Evolutionary conservation across 2,888 invertebrate genomes (phyloP).

Genomic region (Hypsopygia costalis): DNA sequence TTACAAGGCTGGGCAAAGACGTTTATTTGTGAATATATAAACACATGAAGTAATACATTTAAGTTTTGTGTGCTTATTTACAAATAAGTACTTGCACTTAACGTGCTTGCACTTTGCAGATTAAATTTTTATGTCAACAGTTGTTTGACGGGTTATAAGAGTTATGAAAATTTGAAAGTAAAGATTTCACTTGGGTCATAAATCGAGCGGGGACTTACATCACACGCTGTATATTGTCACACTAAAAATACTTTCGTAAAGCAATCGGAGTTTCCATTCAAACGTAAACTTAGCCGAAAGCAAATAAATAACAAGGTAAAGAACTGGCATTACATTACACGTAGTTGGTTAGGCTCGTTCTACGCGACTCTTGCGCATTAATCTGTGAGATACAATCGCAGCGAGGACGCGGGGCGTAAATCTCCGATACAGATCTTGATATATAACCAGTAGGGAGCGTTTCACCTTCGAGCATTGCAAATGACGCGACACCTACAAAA

Average conservation of each 20-base stretch:
- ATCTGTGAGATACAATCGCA: slow-evolving; percentile 70
- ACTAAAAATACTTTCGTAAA: slow-evolving; percentile 14
- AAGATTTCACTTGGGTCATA: too few species aligned
- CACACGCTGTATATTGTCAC: slow-evolving; percentile 8
- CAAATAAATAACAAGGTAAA: slow-evolving; percentile 42
- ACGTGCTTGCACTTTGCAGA: too few species aligned
- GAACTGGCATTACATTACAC: slow-evolving; percentile 50
- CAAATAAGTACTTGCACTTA: too few species aligned
- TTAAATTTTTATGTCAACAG: too few species aligned
- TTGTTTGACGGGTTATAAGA: too few species aligned
- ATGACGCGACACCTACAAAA: slow-evolving; percentile 26
- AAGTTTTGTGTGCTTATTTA: too few species aligned
- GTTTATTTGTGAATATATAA: too few species aligned
- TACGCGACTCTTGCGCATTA: slow-evolving; percentile 58
- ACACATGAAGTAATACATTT: too few species aligned
- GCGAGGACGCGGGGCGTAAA: slow-evolving; percentile 55
- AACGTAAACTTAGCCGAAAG: slow-evolving; percentile 21
- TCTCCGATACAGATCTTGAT: slow-evolving; percentile 72
- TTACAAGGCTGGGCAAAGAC: too few species aligned
- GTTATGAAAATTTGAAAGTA: too few species aligned
- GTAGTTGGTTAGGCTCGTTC: slow-evolving; percentile 35
- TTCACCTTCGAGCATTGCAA: slow-evolving; percentile 36
- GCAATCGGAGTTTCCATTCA: slow-evolving; percentile 27
- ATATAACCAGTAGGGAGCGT: slow-evolving; percentile 38
- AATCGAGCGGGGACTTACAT: background rate